Evolutionary conservation across 2,888 invertebrate genomes (phyloP), one percentile per base, ranked within the genome.

Genomic region (Nomada fucata): DNA sequence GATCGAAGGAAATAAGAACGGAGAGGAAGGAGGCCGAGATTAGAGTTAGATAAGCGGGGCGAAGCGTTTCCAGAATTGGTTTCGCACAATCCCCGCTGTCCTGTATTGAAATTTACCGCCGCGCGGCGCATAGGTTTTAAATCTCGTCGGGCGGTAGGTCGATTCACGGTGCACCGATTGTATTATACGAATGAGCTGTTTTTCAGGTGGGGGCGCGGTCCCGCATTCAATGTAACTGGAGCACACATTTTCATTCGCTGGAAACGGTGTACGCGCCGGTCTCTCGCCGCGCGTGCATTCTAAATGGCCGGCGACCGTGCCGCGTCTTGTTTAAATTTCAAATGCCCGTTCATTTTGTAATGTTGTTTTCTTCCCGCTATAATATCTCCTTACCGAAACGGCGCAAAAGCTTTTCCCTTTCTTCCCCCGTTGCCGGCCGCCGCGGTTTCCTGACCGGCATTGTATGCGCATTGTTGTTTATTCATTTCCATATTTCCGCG

Each of bases 381-480:
- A 75, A 75, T 67, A 67, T 67, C 77, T 61, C 67, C 60, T 79
- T 71, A 71, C 65, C 23, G 65, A 59, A 64, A 50, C 55, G 61
- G 18, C 42, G 55, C 44, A 36, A 13, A 65, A 64, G 67, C 55
- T 44, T 52, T 42, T 15, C 11, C 0, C 50, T 52, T 26, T 29
- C 52, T 20, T 18, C 15, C 47, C 23, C 55, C 42, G n/a, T 2
- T 18, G 10, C 10, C 36, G 13, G 15, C 23, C 9, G 26, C 11
- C 5, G 18, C 42, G 15, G 53, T 52, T 65, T 18, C 61, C 13
- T 42, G 29, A 52, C 36, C 18, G 26, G 53, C 67, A 72, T 67
- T 80, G 80, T 80, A 57, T 63, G 81, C 72, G 72, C 80, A 80
- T 80, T 81, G 80, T 81, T 80, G 80, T 80, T 80, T 81, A 81